phyloP scores from a whole-genome alignment of 2,888 invertebrate genomes.

The Fragum fragum region DNA sequence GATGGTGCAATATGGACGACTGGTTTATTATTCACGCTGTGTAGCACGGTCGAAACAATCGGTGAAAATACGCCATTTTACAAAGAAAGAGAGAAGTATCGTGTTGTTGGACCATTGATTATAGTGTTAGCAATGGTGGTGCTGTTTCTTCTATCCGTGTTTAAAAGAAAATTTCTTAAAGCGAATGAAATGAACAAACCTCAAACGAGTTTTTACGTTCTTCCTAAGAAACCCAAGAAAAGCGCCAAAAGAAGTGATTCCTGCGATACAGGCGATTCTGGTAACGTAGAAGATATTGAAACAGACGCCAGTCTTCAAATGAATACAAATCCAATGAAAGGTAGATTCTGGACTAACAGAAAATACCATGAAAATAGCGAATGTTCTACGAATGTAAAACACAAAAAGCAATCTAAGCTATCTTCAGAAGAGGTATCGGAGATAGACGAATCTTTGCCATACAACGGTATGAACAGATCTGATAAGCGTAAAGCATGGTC shows the following conservation, averaged over 20 bases:
- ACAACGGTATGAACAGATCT: neutral
- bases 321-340: neutral
- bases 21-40: constrained; percentile 41
- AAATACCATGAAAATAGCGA: neutral
- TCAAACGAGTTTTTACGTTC: constrained; percentile 23
- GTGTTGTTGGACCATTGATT: constrained; percentile 35
- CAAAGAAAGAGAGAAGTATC: constrained; percentile 29
- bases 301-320: neutral
- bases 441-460: neutral
- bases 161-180: constrained; percentile 46
- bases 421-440: neutral
- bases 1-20: constrained; percentile 32
- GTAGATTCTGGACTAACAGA: neutral
- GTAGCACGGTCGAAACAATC: constrained; percentile 50
- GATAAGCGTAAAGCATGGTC: constrained; percentile 45
- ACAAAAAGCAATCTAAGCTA: neutral
- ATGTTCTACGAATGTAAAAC: neutral
- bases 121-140: constrained; percentile 30
- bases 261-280: constrained; percentile 26
- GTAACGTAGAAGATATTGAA: constrained; percentile 54
- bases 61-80: constrained; percentile 53
- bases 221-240: constrained; percentile 35
- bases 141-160: constrained; percentile 38
- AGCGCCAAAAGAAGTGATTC: neutral
- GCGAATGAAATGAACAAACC: constrained; percentile 25